phyloP scores from a whole-genome alignment of 2,888 invertebrate genomes.

The Amblyjoppa proteus region DNA sequence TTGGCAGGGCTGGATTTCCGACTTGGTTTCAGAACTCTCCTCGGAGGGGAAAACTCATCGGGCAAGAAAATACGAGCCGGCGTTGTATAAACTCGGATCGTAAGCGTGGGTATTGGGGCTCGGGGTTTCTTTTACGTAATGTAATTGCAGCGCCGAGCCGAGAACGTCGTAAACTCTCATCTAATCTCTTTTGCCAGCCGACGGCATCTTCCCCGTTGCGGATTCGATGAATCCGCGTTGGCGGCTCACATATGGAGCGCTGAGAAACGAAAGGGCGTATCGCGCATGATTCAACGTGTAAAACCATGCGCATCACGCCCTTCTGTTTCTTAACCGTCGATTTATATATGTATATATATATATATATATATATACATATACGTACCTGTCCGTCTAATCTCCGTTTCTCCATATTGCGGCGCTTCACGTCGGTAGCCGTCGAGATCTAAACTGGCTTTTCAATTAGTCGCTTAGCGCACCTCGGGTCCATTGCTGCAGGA shows the following conservation, averaged over 20 bases:
- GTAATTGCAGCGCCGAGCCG: conserved; percentile 35
- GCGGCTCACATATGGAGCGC: neutral
- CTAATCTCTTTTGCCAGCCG: conserved; percentile 29
- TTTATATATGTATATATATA: neutral
- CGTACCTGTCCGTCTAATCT: neutral
- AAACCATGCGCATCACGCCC: too few species aligned
- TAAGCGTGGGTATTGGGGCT: conserved; percentile 31
- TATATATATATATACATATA: neutral
- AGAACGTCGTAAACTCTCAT: conserved; percentile 35
- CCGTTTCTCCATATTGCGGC: conserved; percentile 10
- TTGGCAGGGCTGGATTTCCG: conserved; percentile 68
- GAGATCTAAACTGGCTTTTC: conserved; percentile 50
- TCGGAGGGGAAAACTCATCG: conserved; percentile 56
- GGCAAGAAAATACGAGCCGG: conserved; percentile 59
- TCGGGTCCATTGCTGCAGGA: conserved; percentile 9
- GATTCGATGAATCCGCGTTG: conserved; percentile 25
- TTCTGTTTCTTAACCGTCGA: too few species aligned
- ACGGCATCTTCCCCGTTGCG: conserved; percentile 1
- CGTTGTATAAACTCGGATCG: conserved; percentile 51
- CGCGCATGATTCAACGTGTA: neutral
- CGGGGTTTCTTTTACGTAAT: conserved; percentile 41
- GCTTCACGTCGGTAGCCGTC: conserved; percentile 9
- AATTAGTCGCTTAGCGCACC: conserved; percentile 60
- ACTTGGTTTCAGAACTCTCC: conserved; percentile 54
- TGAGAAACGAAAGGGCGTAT: neutral